Percentiles rank a stretch among this genome's conserved stretches.
These are phyloP conservation scores for Macaca mulatta DNA, from an alignment of 2,113 vertebrate genomes.

Conservation along the genomic window DNA sequence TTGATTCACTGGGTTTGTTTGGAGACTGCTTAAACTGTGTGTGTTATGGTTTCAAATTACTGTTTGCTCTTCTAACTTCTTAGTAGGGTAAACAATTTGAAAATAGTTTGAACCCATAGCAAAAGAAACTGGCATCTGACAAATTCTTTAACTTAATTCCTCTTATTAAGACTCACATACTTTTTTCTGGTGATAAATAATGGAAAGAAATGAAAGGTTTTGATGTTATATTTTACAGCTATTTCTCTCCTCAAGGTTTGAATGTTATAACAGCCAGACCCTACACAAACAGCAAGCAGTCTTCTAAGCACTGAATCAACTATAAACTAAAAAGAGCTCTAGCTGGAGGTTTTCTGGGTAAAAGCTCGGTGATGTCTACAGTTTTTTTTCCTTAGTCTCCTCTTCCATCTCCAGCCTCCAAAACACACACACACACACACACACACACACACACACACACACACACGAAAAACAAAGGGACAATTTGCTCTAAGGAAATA, in stretches of 20 bases:
- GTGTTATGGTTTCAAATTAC: slow-evolving; percentile 61
- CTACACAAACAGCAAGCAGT: background rate
- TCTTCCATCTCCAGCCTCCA: background rate
- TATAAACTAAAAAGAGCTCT: background rate
- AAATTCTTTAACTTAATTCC: background rate
- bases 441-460: background rate
- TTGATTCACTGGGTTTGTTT: slow-evolving; percentile 59
- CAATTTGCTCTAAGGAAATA: background rate
- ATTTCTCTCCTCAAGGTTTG: background rate
- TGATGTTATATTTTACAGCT: background rate
- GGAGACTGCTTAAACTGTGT: background rate
- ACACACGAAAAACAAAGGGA: background rate
- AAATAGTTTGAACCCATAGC: slow-evolving; percentile 57
- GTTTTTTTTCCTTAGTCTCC: background rate
- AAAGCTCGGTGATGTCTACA: background rate
- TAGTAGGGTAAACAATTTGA: slow-evolving; percentile 50
- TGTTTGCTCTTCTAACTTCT: slow-evolving; percentile 63
- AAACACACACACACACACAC: background rate
- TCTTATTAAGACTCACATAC: background rate
- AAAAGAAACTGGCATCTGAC: slow-evolving; percentile 12
- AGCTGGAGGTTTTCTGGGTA: background rate
- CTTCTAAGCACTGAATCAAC: background rate
- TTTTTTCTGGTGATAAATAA: background rate
- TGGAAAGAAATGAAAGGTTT: background rate
- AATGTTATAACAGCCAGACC: background rate